These are phyloP conservation scores for Crambe crambe DNA, from an alignment of 37 sponge, comb jelly and placozoan species.

Conservation along the genomic window DNA sequence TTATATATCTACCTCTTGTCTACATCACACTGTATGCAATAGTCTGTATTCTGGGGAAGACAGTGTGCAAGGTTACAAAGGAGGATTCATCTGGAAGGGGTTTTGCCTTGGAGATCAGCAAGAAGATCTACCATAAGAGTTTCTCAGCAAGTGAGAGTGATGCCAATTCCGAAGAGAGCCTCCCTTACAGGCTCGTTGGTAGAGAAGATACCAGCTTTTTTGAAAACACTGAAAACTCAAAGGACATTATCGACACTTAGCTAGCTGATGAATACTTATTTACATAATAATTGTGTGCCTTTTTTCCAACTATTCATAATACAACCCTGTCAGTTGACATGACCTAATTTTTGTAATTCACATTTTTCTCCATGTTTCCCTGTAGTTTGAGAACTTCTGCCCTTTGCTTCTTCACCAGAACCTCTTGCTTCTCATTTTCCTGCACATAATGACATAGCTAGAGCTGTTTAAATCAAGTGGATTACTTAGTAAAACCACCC, in stretches of 20 bases:
- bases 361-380: slow-evolving; percentile 6
- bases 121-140: neutral
- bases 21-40: slow-evolving; percentile 3
- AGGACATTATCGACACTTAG: neutral
- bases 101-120: neutral
- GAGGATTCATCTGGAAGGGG: neutral
- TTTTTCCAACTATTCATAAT: too few species aligned
- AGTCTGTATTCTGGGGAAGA: neutral
- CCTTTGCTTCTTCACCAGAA: slow-evolving; percentile 38
- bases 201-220: neutral
- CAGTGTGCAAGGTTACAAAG: neutral
- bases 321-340: too few species aligned
- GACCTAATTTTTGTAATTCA: too few species aligned
- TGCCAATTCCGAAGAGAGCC: neutral
- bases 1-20: slow-evolving; percentile 37
- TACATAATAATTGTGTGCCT: too few species aligned
- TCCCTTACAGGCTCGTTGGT: neutral
- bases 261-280: too few species aligned
- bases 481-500: too few species aligned
- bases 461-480: too few species aligned
- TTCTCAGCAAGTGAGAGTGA: neutral
- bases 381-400: too few species aligned
- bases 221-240: neutral
- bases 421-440: slow-evolving; percentile 45
- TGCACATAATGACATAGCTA: neutral